Evolutionary conservation across 2,797 vertebrate genomes (phyloP).

Genomic region (Enteromius radiatus): DNA sequence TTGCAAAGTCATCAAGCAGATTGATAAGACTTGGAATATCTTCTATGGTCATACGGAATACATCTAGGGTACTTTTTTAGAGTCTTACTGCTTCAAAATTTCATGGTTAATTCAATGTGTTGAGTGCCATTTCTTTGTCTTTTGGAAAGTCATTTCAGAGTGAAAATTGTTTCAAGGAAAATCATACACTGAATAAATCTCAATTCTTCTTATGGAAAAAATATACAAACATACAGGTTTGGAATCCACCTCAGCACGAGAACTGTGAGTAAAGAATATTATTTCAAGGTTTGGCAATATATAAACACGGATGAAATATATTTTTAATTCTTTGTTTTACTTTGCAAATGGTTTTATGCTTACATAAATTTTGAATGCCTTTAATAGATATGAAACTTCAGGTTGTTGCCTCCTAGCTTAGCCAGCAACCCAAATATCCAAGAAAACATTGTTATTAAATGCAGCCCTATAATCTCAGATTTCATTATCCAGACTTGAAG

Average conservation of each 20-base stretch:
- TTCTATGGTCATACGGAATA: background rate
- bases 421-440: slow-evolving; percentile 14
- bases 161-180: background rate
- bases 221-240: background rate
- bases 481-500: slow-evolving; percentile 21
- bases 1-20: no score
- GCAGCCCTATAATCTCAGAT: slow-evolving; percentile 26
- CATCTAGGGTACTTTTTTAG: background rate
- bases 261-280: background rate
- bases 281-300: slow-evolving; percentile 9
- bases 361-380: background rate
- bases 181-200: background rate
- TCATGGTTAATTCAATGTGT: background rate
- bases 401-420: background rate
- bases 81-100: background rate
- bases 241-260: background rate
- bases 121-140: background rate
- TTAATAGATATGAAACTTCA: slow-evolving; percentile 12
- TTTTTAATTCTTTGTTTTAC: background rate
- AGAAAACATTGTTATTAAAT: slow-evolving; percentile 19
- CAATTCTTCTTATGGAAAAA: background rate
- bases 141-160: background rate
- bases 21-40: background rate
- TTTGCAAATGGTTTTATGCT: background rate
- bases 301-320: background rate